Evolutionary conservation across 2,888 invertebrate genomes (phyloP).

Genomic region (Netelia inedita): DNA sequence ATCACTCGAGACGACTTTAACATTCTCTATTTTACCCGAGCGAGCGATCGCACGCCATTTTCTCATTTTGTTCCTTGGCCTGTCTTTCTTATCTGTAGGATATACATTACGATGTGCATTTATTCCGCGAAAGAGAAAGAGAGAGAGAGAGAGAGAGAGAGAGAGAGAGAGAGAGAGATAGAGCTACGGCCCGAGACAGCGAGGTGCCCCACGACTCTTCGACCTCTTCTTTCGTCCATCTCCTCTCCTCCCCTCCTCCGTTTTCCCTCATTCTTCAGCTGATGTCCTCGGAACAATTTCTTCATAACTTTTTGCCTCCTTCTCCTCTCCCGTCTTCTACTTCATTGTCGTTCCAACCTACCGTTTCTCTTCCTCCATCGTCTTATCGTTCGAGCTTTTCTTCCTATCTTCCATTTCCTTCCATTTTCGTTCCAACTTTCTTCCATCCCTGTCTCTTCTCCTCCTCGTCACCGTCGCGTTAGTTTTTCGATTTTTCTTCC

Average conservation of each 20-base stretch:
- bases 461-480: conserved; percentile 32
- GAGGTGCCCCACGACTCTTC: conserved; percentile 49
- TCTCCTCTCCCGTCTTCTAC: background rate
- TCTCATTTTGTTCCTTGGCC: background rate
- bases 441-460: no score
- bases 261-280: conserved; percentile 19
- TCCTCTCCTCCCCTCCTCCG: conserved; percentile 15
- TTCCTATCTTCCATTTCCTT: conserved; percentile 51
- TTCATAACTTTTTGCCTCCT: conserved; percentile 13
- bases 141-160: no score
- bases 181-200: background rate
- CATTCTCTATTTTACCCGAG: conserved; percentile 18
- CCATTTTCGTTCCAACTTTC: conserved; percentile 45
- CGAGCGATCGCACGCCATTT: conserved; percentile 8
- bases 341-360: conserved; percentile 1
- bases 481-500: background rate
- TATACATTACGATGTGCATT: conserved; percentile 37
- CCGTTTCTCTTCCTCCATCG: conserved; percentile 35
- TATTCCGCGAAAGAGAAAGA: background rate
- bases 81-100: conserved; percentile 20
- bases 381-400: conserved; percentile 43
- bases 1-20: conserved; percentile 47
- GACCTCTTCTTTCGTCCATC: conserved; percentile 42
- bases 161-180: background rate
- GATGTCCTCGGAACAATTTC: background rate